These are phyloP conservation scores for Pygoscelis antarcticus DNA, from an alignment of 2,113 vertebrate species.

Conservation along the genomic window DNA sequence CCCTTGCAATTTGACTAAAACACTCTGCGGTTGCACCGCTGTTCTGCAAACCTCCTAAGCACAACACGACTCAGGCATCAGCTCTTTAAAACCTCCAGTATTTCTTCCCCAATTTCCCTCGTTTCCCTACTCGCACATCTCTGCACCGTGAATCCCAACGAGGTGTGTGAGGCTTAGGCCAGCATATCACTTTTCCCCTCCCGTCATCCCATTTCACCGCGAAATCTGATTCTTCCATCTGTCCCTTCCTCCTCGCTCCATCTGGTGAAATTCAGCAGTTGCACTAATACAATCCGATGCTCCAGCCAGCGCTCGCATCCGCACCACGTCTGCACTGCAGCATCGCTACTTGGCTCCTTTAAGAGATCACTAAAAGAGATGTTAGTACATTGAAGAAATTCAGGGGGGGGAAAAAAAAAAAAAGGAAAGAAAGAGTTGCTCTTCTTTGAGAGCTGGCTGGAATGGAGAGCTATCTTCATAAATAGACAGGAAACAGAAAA, in stretches of 20 bases:
- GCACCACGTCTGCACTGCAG: neutral
- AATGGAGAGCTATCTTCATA: constrained; percentile 74
- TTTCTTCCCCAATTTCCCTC: neutral
- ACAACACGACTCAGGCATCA: fast-evolving
- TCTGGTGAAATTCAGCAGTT: neutral
- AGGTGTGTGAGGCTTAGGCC: neutral
- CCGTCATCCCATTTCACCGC: neutral
- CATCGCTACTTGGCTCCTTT: neutral
- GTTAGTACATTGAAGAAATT: constrained; percentile 14
- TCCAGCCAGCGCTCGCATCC: neutral
- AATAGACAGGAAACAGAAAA: constrained; percentile 83
- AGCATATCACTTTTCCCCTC: neutral
- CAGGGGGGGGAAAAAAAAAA: neutral
- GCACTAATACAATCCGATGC: neutral
- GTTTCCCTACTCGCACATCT: neutral
- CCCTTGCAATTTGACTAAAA: neutral
- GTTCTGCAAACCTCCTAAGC: neutral
- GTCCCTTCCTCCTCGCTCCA: neutral
- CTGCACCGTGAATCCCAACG: neutral
- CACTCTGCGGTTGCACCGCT: fast-evolving
- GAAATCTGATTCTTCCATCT: constrained; percentile 11
- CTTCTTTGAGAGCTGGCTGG: constrained; percentile 68
- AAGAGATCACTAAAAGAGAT: neutral
- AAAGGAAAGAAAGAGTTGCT: constrained; percentile 27
- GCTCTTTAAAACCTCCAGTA: neutral